Evolutionary conservation across 2,888 invertebrate genomes (phyloP), one percentile per base, ranked within the genome.

Genomic region (Heliconius sara): DNA sequence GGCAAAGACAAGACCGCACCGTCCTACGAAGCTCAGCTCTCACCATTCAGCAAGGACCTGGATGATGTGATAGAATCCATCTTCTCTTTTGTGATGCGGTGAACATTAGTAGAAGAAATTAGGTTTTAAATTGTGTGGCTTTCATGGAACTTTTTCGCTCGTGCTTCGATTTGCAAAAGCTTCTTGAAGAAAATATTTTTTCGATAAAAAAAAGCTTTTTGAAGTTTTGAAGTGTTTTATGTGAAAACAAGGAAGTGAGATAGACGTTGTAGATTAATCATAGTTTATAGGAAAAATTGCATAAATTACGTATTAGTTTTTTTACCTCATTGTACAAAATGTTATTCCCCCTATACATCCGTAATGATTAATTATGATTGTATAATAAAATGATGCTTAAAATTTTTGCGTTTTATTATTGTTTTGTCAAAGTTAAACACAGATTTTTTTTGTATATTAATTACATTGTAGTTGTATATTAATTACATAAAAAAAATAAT

Each of bases 51-150:
- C 88, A 94, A 92, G 83, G 93, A 94, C 52, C 83, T 95, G 88
- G 95, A 95, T 85, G 95, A 94, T 83, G 92, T 95, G 80, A 93
- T 95, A 81, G 95, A 95, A 79, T 93, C 94, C 0, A 92, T 95
- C 85, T 95, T 95, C 87, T 88, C 92, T 16, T 95, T 95, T 82
- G 95, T 94, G 79, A 94, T 94, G 93, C 95, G 95, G 80, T 95
- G 95, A 84, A 82, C 79, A 81, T 76, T 77, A 76, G 72, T 27
- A 22, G 76, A 65, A 73, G 78, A 30, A 76, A 76, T 39, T 76
- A 78, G 77, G 79, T 68, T 74, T 80, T 79, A 63, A 43, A 80
- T 76, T 27, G 75, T 79, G 70, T 67, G 75, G 60, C 16, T 52
- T 65, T 57, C 63, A 25, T 60, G 39, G 60, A 70, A 67, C 68